These are phyloP conservation scores for Amblyornis subalaris DNA, from an alignment of 2,113 vertebrate genomes.

Conservation along the genomic window DNA sequence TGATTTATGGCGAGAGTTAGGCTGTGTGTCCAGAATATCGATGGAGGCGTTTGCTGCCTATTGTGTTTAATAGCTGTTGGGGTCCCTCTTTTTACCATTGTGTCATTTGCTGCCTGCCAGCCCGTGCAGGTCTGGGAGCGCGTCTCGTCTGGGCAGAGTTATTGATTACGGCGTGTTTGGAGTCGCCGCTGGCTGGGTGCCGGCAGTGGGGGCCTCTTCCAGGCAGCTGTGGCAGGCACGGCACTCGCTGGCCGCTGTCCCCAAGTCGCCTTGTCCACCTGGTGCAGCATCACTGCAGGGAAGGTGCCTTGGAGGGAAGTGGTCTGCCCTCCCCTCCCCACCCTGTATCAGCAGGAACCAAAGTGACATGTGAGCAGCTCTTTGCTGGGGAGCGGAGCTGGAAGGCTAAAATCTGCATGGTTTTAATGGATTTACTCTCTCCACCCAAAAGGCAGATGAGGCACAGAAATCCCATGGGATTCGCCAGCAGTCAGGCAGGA, in stretches of 20 bases:
- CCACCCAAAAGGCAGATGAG: not conserved
- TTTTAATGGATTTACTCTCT: not conserved
- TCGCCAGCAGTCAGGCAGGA: not conserved
- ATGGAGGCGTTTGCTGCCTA: constrained; percentile 34
- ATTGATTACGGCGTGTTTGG: not conserved
- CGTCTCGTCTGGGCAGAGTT: not conserved
- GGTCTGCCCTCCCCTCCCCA: not conserved
- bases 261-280: not conserved
- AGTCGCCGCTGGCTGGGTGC: not conserved
- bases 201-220: not conserved
- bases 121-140: not conserved
- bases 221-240: accelerated
- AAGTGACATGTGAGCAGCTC: not conserved
- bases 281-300: not conserved
- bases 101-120: not conserved
- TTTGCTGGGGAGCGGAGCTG: not conserved
- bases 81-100: not conserved
- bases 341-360: accelerated
- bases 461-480: not conserved
- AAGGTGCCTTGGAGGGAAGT: not conserved
- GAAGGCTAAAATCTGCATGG: not conserved
- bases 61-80: constrained; percentile 8
- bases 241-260: accelerated
- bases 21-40: constrained; percentile 27
- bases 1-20: constrained; percentile 19